Evolutionary conservation across 2,888 invertebrate genomes (phyloP), one percentile per base, ranked within the genome.

Genomic region (Orthosia cruda): DNA sequence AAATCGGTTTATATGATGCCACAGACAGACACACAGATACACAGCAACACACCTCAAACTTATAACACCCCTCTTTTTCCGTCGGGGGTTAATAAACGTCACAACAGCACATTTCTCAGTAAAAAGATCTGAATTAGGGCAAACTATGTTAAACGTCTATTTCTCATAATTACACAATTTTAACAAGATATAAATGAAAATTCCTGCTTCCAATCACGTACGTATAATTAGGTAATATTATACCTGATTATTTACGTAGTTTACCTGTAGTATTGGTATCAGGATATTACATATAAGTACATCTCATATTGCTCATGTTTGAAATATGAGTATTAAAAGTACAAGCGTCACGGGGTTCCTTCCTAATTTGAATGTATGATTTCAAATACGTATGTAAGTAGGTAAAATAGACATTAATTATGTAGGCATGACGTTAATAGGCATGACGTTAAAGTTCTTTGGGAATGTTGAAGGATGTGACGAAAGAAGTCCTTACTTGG

Each of bases 251-350:
- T 40, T 40, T 40, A 40, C 11, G 0, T n/a, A n/a, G 3, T 57
- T 57, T 57, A 57, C 52, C 77, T 40, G 32, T 40, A 58, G 0
- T 18, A 1, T 62, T 4, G 75, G 75, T 40, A 55, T 74, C 32
- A 74, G 62, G 54, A 26, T 23, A 62, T 62, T 23, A 45, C 55
- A 7, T n/a, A n/a, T 4, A 67, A n/a, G 7, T 13, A n/a, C 13
- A 18, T 5, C 2, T 5, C 20, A 13, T 15, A 26, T 66, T 32
- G 1, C 45, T 47, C 26, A 65, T 52, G 45, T 32, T 59, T 59
- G 11, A 1, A 32, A 47, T 18, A 1, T 15, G 3, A 11, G 40
- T 7, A 9, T 40, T 40, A 7, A 40, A 40, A 40, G 1, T 26
- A 3, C 32, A 1, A 16, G 0, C 52, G 32, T 61, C 74, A 40